Evolutionary conservation across 2,113 vertebrate species (phyloP).

Genomic region (Sinocyclocheilus maitianheensis): DNA sequence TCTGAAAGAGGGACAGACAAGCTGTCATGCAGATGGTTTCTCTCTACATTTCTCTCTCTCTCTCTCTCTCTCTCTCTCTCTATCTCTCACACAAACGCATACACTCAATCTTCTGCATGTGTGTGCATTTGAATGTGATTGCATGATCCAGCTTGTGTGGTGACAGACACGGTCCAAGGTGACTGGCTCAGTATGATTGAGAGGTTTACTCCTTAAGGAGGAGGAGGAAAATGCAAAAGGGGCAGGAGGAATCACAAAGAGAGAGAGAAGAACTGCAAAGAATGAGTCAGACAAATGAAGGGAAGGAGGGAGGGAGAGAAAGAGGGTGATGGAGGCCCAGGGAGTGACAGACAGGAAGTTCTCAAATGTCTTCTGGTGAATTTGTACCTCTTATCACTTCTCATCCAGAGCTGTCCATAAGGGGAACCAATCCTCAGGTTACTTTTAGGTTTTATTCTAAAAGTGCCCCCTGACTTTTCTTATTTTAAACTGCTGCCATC

Average conservation of each 20-base stretch:
- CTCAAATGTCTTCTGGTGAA: conserved; percentile 16
- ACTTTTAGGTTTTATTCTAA: not conserved
- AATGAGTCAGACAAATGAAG: conserved; percentile 41
- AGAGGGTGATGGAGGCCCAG: conserved; percentile 24
- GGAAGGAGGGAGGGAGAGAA: conserved; percentile 38
- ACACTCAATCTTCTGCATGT: not conserved
- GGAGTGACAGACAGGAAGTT: conserved; percentile 26
- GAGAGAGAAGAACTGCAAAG: conserved; percentile 29
- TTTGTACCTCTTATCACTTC: not conserved
- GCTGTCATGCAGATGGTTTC: conserved; percentile 26
- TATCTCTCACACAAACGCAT: no score
- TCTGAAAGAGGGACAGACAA: conserved; percentile 41
- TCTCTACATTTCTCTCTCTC: not conserved
- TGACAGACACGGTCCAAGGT: conserved; percentile 46
- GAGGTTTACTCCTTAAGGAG: conserved; percentile 12
- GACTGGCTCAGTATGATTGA: conserved; percentile 47
- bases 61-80: not conserved
- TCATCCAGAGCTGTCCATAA: not conserved
- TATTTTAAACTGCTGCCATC: not conserved
- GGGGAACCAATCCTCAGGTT: not conserved
- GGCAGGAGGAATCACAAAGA: conserved; percentile 17
- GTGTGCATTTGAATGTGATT: conserved; percentile 21
- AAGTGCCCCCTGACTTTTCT: not conserved
- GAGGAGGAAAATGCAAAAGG: conserved; percentile 2
- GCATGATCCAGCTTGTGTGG: conserved; percentile 22